phyloP scores from a whole-genome alignment of 2,888 invertebrate genomes.

The Geophilus truncorum region DNA sequence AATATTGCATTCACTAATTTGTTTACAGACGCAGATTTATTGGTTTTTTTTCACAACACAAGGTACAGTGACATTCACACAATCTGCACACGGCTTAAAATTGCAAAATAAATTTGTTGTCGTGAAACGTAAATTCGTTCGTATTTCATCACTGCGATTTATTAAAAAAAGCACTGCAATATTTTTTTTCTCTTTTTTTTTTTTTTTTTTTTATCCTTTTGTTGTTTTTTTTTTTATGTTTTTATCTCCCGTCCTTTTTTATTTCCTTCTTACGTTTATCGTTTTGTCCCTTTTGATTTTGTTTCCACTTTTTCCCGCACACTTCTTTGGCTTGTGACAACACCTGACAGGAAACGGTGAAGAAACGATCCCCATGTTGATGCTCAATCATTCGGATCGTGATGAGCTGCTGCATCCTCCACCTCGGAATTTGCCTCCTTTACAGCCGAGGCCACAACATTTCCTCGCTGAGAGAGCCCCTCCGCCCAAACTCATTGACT shows the following conservation, averaged over 20 bases:
- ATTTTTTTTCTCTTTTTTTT: not conserved
- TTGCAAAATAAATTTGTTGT: not conserved
- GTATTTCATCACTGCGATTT: not conserved
- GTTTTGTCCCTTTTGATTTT: not conserved
- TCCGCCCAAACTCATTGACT: slow-evolving; percentile 37
- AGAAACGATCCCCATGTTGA: slow-evolving; percentile 38
- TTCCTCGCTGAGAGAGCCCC: slow-evolving; percentile 33
- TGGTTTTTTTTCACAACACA: not conserved
- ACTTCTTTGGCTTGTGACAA: slow-evolving; percentile 4
- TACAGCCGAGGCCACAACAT: slow-evolving; percentile 33
- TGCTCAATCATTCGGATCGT: slow-evolving; percentile 38
- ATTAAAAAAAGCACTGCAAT: not conserved
- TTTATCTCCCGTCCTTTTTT: too few relatives aligned
- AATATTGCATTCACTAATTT: too few relatives aligned
- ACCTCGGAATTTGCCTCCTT: slow-evolving; percentile 33
- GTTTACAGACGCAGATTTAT: not conserved
- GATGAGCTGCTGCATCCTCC: slow-evolving; percentile 35
- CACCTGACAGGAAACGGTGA: slow-evolving; percentile 36
- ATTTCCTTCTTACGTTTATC: too few relatives aligned
- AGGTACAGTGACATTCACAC: too few relatives aligned
- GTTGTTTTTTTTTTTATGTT: not conserved
- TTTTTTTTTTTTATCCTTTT: not conserved
- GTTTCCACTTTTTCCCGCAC: slow-evolving; percentile 28
- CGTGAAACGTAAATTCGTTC: not conserved
- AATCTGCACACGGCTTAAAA: slow-evolving; percentile 6